phyloP scores from a whole-genome alignment of 2,888 invertebrate species.

The Diabrotica balteata region DNA sequence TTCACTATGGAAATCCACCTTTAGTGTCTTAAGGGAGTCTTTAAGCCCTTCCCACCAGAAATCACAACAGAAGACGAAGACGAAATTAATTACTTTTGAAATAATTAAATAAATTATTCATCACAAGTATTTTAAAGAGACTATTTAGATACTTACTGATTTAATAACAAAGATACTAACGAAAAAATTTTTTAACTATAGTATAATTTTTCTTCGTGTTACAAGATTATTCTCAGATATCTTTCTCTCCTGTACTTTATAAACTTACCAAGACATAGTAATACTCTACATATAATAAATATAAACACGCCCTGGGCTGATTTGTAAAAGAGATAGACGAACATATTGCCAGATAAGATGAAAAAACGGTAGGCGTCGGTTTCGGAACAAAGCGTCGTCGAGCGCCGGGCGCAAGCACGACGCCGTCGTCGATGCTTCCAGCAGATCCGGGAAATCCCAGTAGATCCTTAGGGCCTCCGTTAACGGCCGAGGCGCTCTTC shows the following conservation, averaged over 20 bases:
- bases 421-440: slow-evolving; percentile 29
- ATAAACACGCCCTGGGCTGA: slow-evolving; percentile 1
- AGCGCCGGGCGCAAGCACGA: slow-evolving; percentile 27
- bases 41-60: no score
- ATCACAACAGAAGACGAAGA: no score
- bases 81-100: no score
- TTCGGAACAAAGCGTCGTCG: neutral
- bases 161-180: no score
- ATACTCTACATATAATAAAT: neutral
- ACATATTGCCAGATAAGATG: slow-evolving; percentile 4
- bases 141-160: no score
- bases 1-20: no score
- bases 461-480: slow-evolving; percentile 60
- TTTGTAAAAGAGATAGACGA: slow-evolving; percentile 1
- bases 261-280: neutral
- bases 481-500: slow-evolving; percentile 54
- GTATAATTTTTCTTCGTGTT: no score
- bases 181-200: no score
- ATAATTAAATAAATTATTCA: no score
- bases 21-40: no score
- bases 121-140: no score
- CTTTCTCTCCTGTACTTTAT: neutral
- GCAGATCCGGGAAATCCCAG: slow-evolving; percentile 61
- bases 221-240: neutral
- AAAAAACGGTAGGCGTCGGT: slow-evolving; percentile 3